These are phyloP conservation scores for Plecotus auritus DNA, from an alignment of 2,113 vertebrate genomes.

Conservation along the genomic window DNA sequence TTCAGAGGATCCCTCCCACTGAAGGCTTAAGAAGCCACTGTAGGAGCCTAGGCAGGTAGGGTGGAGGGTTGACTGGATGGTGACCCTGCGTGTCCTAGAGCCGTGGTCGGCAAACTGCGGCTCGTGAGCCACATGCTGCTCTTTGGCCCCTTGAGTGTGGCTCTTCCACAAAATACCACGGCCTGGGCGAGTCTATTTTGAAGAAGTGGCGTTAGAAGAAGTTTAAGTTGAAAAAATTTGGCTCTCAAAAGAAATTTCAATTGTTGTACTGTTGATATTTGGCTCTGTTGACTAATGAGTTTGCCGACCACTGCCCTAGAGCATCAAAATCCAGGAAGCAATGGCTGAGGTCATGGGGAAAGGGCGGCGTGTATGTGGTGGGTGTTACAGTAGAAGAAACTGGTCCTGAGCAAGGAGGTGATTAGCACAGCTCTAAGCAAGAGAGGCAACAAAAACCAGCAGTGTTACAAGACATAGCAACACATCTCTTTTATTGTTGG, in stretches of 20 bases:
- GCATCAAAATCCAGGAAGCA: background rate
- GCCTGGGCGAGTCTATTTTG: too few relatives aligned
- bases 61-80: background rate
- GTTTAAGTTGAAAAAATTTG: too few relatives aligned
- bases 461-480: background rate
- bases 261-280: too few relatives aligned
- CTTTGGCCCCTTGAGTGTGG: too few relatives aligned
- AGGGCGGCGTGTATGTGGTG: fast-evolving
- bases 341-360: background rate
- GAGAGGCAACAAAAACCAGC: background rate
- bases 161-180: too few relatives aligned
- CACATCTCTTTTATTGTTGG: background rate
- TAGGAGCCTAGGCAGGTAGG: background rate
- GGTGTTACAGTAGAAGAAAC: background rate
- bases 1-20: background rate
- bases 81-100: background rate
- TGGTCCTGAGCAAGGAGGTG: too few relatives aligned
- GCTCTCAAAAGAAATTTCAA: too few relatives aligned
- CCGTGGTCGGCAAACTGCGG: too few relatives aligned
- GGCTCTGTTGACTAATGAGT: too few relatives aligned
- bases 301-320: too few relatives aligned
- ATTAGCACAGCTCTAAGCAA: background rate
- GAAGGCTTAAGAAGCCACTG: background rate
- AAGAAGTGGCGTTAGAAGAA: too few relatives aligned
- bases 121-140: too few relatives aligned